Conservation (phyloP, 2,797 vertebrate genomes). For the Eremophila alpestris region DNA sequence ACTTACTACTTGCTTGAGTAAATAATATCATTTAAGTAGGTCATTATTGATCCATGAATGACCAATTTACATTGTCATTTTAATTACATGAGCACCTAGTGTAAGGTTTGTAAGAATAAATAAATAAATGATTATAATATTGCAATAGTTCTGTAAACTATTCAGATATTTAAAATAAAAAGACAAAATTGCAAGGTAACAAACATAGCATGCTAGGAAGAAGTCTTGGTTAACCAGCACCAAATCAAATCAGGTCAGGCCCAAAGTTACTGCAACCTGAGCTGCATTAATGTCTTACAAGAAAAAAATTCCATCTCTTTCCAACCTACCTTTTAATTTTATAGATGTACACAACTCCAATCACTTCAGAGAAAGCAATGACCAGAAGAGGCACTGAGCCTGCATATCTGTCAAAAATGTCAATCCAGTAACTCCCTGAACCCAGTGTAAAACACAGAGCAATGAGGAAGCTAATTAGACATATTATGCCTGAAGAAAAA, state of each 20-base stretch:
- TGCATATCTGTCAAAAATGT: constrained; percentile 87
- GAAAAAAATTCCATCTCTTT: background rate
- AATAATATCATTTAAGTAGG: background rate
- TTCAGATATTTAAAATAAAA: background rate
- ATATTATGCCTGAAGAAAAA: constrained; percentile 74
- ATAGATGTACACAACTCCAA: constrained; percentile 78
- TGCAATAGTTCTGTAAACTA: background rate
- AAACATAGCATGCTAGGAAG: background rate
- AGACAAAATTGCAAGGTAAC: background rate
- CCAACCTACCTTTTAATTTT: constrained; percentile 83
- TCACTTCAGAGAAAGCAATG: constrained; percentile 86
- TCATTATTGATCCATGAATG: background rate
- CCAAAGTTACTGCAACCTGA: background rate
- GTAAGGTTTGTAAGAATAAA: background rate
- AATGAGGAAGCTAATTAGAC: constrained; percentile 75
- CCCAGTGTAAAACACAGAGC: constrained; percentile 84
- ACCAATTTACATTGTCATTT: background rate
- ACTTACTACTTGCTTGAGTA: background rate
- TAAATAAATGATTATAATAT: background rate
- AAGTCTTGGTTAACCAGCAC: background rate
- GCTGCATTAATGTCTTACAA: background rate
- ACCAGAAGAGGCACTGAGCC: constrained; percentile 85
- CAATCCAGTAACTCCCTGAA: constrained; percentile 94
- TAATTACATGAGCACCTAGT: background rate
- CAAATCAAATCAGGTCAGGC: background rate